Evolutionary conservation across 2,888 invertebrate genomes (phyloP), one percentile per base, ranked within the genome.

Genomic region (Thalpophila matura): DNA sequence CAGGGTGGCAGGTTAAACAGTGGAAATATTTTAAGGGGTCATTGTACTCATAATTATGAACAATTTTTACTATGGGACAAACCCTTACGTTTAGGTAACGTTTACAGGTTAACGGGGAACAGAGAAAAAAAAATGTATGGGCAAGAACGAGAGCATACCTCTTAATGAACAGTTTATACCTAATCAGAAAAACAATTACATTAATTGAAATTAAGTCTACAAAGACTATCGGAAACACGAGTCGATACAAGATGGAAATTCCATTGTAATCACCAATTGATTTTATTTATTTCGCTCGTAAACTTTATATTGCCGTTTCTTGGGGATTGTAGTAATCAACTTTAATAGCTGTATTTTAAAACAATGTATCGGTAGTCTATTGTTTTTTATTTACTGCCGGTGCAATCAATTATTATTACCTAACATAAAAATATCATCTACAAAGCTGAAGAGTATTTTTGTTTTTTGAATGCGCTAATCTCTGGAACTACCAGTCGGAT

Each of bases 241-340:
- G 16, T 55, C 38, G 45, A 37, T 22, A 60, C 53, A 45, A 62
- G 59, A 59, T 43, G 55, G 59, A 56, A 50, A 57, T 46, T 66
- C 33, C 20, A 73, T 57, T 57, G 51, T 62, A 66, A 65, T 65
- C 33, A 53, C 49, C 60, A 37, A 77, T 63, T 62, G 63, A 72
- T 67, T 78, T 65, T 46, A 68, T 71, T 82, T 76, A 73, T 71
- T 68, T 29, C 54, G 24, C 31, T 73, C 81, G 69, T 81, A 74
- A 81, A 79, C 20, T 69, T 51, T 73, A 50, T 71, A 69, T 50
- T 14, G 66, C 35, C 62, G 47, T 77, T 66, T 74, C 63, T 69
- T 65, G 37, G 50, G 42, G 42, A 65, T 53, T 66, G 49, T 54
- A 43, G 60, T 51, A 42, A 67, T 74, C 64, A 62, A 35, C 24